phyloP scores from a whole-genome alignment of 1,140 invertebrate species.

The Eupeodes corollae region DNA sequence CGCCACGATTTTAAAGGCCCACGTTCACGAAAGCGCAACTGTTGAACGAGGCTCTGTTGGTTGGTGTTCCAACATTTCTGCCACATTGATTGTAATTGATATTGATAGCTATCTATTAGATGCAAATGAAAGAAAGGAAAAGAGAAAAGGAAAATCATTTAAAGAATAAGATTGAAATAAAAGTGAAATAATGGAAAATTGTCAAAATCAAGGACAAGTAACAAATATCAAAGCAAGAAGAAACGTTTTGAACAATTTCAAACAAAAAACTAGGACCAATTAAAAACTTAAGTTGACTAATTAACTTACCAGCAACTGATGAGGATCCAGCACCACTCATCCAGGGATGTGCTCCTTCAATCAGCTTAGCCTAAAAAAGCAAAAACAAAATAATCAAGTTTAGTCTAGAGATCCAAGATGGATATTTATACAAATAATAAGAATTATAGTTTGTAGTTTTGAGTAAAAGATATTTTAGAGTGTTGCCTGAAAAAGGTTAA shows the following conservation, averaged over 20 bases:
- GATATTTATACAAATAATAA: too few species aligned
- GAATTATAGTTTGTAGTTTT: too few species aligned
- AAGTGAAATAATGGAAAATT: constrained; percentile 9
- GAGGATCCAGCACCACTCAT: constrained; percentile 31
- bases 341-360: constrained; percentile 33
- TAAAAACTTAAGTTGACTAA: not conserved
- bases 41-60: constrained; percentile 69
- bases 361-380: constrained; percentile 32
- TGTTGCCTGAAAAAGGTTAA: too few species aligned
- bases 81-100: constrained; percentile 87
- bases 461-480: too few species aligned
- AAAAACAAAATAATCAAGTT: not conserved
- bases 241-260: not conserved
- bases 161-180: constrained; percentile 4
- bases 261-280: not conserved
- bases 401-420: too few species aligned
- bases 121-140: constrained; percentile 30
- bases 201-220: not conserved
- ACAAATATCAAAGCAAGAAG: not conserved
- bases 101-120: constrained; percentile 84
- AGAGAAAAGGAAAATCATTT: not conserved
- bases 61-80: constrained; percentile 89
- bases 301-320: constrained; percentile 33
- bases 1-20: constrained; percentile 85
- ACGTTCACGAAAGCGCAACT: constrained; percentile 78